Evolutionary conservation across 2,113 vertebrate species (phyloP).

Genomic region (Burhinus bistriatus): DNA sequence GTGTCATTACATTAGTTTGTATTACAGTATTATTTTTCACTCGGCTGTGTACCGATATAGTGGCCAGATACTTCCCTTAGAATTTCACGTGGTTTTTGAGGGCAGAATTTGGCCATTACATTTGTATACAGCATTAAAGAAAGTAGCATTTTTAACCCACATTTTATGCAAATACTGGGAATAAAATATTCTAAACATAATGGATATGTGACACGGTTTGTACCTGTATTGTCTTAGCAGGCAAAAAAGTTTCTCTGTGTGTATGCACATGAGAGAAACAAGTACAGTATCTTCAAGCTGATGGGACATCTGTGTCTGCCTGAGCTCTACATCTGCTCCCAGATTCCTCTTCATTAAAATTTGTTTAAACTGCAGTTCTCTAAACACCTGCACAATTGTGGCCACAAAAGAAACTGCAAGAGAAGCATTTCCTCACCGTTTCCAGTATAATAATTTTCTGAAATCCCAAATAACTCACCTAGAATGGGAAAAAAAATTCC

Average conservation of each 20-base stretch:
- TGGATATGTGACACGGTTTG: neutral
- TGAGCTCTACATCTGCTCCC: neutral
- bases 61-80: neutral
- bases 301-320: neutral
- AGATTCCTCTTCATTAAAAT: neutral
- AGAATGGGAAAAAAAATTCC: neutral
- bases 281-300: neutral
- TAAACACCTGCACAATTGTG: neutral
- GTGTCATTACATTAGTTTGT: slow-evolving; percentile 31
- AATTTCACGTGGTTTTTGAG: neutral
- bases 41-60: neutral
- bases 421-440: neutral
- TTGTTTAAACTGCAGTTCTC: neutral
- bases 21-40: slow-evolving; percentile 18
- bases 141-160: neutral
- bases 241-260: neutral
- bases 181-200: neutral
- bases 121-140: neutral
- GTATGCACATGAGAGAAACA: neutral
- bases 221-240: neutral
- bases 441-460: neutral
- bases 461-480: neutral
- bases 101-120: neutral
- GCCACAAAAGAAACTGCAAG: neutral
- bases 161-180: neutral